Percentiles rank a stretch among this genome's conserved stretches.
Conservation (phyloP, 1,140 invertebrate species). For the Temnothorax curvispinosus region DNA sequence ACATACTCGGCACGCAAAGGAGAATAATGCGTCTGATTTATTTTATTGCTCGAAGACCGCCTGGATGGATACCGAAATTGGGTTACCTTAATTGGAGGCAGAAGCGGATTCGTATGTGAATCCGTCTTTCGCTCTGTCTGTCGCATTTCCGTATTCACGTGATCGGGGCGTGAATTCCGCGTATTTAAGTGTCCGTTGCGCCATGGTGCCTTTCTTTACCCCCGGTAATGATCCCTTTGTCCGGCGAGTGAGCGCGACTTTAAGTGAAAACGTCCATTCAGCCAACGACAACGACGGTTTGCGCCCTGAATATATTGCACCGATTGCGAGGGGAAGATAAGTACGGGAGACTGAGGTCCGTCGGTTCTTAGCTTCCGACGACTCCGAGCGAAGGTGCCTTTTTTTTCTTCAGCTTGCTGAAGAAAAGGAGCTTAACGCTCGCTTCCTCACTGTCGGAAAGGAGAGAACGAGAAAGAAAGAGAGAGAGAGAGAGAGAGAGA, state of each 20-base stretch:
- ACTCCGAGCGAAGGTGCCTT: conserved; percentile 31
- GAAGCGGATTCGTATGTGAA: conserved; percentile 19
- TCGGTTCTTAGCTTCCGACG: conserved; percentile 63
- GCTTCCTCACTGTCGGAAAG: conserved; percentile 29
- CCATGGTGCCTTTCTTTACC: conserved; percentile 75
- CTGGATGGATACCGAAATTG: conserved; percentile 64
- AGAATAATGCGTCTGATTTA: conserved; percentile 24
- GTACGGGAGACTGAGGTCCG: conserved; percentile 74
- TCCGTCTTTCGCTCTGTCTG: conserved; percentile 39
- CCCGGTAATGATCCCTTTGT: conserved; percentile 84
- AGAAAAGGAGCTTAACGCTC: conserved; percentile 68
- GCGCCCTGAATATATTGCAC: conserved; percentile 81
- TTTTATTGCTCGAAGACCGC: conserved; percentile 22
- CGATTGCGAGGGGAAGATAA: conserved; percentile 82
- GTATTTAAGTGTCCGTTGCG: conserved; percentile 81
- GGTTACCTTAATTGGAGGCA: conserved; percentile 73
- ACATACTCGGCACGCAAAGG: background rate
- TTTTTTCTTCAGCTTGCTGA: conserved; percentile 25
- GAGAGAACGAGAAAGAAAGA: background rate
- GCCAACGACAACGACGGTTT: conserved; percentile 76
- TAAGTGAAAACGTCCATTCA: conserved; percentile 81
- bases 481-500: no score
- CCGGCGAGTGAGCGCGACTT: conserved; percentile 77
- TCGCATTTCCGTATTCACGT: conserved; percentile 72
- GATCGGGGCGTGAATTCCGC: conserved; percentile 84